Conservation (phyloP, 2,113 vertebrate species). For the Notechis scutatus region DNA sequence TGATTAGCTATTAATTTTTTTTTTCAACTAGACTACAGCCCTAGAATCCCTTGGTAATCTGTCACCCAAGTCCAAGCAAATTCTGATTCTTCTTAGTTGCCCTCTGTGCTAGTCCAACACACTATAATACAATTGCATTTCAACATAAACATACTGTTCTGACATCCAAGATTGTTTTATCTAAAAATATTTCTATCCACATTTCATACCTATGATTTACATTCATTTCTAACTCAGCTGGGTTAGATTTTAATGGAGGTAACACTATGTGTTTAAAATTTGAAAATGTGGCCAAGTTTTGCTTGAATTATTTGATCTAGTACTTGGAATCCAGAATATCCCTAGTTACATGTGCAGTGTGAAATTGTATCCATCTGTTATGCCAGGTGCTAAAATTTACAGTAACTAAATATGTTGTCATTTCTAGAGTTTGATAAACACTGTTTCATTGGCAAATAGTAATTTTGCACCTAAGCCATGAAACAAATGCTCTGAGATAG, state of each 20-base stretch:
- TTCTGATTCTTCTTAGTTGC: not conserved
- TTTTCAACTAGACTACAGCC: not conserved
- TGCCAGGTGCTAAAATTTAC: not conserved
- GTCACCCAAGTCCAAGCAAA: not conserved
- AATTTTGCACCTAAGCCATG: not conserved
- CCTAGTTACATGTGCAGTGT: not conserved
- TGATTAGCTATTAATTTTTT: not conserved
- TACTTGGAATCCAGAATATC: not conserved
- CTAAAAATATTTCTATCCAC: not conserved
- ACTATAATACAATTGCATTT: not conserved
- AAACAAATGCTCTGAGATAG: not conserved
- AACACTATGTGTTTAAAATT: not conserved
- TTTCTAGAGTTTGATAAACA: not conserved
- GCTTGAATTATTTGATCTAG: not conserved
- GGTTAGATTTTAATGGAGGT: not conserved
- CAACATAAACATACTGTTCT: not conserved
- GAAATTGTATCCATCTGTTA: constrained; percentile 1
- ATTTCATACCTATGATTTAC: not conserved
- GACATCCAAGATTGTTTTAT: not conserved
- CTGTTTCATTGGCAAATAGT: not conserved
- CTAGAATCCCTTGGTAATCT: not conserved
- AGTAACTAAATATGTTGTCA: not conserved
- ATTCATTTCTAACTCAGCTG: not conserved
- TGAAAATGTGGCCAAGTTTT: not conserved
- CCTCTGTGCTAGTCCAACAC: not conserved